These are phyloP conservation scores for Calliopsis andreniformis DNA, from an alignment of 1,140 invertebrate genomes.

Conservation along the genomic window DNA sequence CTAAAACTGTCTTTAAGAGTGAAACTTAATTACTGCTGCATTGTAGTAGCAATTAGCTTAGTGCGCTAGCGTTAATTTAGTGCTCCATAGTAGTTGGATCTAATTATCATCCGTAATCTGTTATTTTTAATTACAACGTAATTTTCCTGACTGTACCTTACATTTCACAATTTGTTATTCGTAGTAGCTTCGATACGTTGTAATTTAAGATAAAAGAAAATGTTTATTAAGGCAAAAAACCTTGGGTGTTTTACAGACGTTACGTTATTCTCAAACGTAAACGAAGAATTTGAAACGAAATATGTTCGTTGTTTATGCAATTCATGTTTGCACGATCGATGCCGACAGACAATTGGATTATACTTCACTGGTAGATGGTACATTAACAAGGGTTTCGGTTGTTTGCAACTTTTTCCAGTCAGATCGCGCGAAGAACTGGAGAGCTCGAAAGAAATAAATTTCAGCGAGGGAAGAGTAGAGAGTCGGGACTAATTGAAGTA, in stretches of 20 bases:
- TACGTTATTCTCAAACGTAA: too few relatives aligned
- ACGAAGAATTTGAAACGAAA: too few relatives aligned
- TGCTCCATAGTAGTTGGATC: too few relatives aligned
- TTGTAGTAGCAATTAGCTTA: too few relatives aligned
- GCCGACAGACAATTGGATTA: conserved; percentile 10
- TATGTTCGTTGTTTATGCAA: too few relatives aligned
- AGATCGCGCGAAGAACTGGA: neutral
- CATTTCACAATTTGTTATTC: neutral
- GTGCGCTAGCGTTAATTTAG: too few relatives aligned
- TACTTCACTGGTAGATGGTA: neutral
- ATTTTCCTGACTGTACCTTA: neutral
- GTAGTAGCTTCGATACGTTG: neutral
- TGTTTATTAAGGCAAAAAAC: conserved; percentile 3
- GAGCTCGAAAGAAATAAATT: conserved; percentile 13
- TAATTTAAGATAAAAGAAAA: conserved; percentile 1
- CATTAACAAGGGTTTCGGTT: neutral
- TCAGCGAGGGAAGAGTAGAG: neutral
- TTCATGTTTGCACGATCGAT: conserved; percentile 1
- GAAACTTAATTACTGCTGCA: too few relatives aligned
- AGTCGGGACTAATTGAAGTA: conserved; percentile 59
- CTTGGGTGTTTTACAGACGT: too few relatives aligned
- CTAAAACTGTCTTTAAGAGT: too few relatives aligned
- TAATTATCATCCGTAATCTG: neutral
- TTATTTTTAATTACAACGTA: neutral
- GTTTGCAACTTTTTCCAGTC: neutral